These are phyloP conservation scores for Orius laevigatus DNA, from an alignment of 1,140 invertebrate genomes.

Conservation along the genomic window DNA sequence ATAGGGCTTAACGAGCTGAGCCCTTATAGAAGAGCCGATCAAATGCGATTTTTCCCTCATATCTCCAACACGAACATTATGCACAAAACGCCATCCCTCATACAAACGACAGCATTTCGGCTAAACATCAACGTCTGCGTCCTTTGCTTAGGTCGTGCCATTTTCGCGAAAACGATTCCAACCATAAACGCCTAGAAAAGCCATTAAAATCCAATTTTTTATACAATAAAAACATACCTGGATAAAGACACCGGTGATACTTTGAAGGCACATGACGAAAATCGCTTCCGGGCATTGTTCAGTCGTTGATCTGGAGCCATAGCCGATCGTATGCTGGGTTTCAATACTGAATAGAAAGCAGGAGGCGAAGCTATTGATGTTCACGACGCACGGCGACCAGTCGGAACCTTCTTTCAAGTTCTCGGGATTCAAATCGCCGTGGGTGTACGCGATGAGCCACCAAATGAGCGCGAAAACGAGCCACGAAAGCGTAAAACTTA, in stretches of 20 bases:
- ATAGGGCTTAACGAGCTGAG: slow-evolving; percentile 77
- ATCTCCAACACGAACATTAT: slow-evolving; percentile 92
- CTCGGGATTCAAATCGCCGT: slow-evolving; percentile 68
- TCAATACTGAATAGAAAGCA: slow-evolving; percentile 85
- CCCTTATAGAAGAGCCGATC: slow-evolving; percentile 78
- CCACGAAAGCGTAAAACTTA: slow-evolving; percentile 87
- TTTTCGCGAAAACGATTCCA: slow-evolving; percentile 88
- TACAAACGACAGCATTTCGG: slow-evolving; percentile 80
- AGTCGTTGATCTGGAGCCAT: slow-evolving; percentile 54
- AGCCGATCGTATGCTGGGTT: slow-evolving; percentile 81
- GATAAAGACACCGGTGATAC: slow-evolving; percentile 87
- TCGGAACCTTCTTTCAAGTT: slow-evolving; percentile 23
- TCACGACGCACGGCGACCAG: slow-evolving; percentile 71
- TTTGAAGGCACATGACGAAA: slow-evolving; percentile 93
- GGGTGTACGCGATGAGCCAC: slow-evolving; percentile 82
- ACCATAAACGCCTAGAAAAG: slow-evolving; percentile 61
- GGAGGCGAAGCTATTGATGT: slow-evolving; percentile 66
- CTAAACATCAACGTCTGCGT: slow-evolving; percentile 93
- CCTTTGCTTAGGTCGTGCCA: slow-evolving; percentile 90
- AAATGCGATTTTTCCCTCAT: slow-evolving; percentile 92
- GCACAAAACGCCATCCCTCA: slow-evolving; percentile 74
- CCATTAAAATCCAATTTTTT: too few species aligned
- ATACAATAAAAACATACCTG: slow-evolving; percentile 32
- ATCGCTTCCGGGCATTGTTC: slow-evolving; percentile 94
- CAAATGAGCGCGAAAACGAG: slow-evolving; percentile 79